Evolutionary conservation across 1,140 invertebrate species (phyloP).

Genomic region (Brachionus koreanus): DNA sequence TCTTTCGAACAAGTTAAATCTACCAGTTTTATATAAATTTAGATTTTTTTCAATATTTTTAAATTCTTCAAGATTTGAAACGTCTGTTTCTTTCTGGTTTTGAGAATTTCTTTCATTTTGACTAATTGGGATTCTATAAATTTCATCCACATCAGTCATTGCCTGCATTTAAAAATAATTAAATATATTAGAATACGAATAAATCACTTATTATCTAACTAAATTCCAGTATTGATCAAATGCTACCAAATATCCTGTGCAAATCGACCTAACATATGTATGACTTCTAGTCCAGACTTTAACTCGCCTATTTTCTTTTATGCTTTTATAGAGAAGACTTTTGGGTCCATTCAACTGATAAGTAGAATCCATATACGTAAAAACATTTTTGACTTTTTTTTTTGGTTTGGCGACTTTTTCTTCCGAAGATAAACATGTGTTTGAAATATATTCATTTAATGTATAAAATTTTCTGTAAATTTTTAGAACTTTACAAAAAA

Average conservation of each 20-base stretch:
- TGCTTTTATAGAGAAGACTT: constrained; percentile 50
- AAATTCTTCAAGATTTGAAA: not conserved
- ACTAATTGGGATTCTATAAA: constrained; percentile 59
- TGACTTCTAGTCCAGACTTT: constrained; percentile 60
- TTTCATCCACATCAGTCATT: constrained; percentile 77
- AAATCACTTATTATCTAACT: constrained; percentile 48
- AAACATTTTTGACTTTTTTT: constrained; percentile 43
- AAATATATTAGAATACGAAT: not conserved
- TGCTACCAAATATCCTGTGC: constrained; percentile 73
- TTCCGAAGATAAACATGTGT: not conserved
- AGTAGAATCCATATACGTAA: constrained; percentile 36
- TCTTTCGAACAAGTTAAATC: constrained; percentile 62
- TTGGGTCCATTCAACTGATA: constrained; percentile 50
- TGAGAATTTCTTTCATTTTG: constrained; percentile 45
- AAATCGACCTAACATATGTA: constrained; percentile 68
- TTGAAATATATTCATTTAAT: not conserved
- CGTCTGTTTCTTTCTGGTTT: not conserved
- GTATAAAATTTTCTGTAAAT: not conserved
- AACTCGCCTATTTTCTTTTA: constrained; percentile 51
- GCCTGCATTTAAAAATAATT: constrained; percentile 57
- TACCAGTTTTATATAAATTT: constrained; percentile 28
- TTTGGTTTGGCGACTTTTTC: not conserved
- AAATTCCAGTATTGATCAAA: constrained; percentile 95
- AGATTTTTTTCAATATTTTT: constrained; percentile 25
- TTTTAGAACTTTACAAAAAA: not conserved